Conservation (phyloP, 1,140 invertebrate genomes). For the Drosophila busckii region DNA sequence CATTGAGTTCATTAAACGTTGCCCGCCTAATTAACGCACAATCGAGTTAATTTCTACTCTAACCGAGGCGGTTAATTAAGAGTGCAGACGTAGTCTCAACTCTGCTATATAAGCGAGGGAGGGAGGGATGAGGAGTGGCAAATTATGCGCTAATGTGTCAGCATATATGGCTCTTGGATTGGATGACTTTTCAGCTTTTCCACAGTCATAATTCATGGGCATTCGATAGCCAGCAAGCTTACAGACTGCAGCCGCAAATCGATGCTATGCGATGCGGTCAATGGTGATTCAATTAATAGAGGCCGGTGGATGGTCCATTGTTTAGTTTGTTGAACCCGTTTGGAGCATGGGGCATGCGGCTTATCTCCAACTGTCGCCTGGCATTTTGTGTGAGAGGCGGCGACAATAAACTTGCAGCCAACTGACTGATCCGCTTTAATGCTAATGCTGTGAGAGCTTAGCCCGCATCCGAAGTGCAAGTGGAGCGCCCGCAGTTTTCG, state of each 20-base stretch:
- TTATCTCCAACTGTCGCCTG: constrained; percentile 28
- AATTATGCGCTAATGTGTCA: constrained; percentile 71
- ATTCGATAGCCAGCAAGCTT: constrained; percentile 35
- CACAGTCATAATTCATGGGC: constrained; percentile 37
- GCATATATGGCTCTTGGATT: constrained; percentile 22
- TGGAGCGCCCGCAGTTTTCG: constrained; percentile 64
- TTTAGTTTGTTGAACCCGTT: constrained; percentile 65
- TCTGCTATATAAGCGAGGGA: background rate
- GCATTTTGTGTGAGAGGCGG: constrained; percentile 25
- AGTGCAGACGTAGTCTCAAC: constrained; percentile 44
- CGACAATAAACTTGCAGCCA: constrained; percentile 34
- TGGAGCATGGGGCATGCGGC: background rate
- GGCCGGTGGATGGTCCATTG: constrained; percentile 44
- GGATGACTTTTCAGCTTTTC: constrained; percentile 39
- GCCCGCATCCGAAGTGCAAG: constrained; percentile 38
- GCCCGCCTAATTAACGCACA: constrained; percentile 64
- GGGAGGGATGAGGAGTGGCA: constrained; percentile 3
- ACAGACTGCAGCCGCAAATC: background rate
- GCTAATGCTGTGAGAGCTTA: constrained; percentile 46
- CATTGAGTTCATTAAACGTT: constrained; percentile 66
- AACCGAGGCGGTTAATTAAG: constrained; percentile 70
- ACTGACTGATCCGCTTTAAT: constrained; percentile 55
- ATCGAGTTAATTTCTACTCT: constrained; percentile 74
- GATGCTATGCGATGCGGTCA: constrained; percentile 19
- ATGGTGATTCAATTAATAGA: constrained; percentile 65